phyloP scores from a whole-genome alignment of 1,140 invertebrate genomes.

The Drosophila sp. region DNA sequence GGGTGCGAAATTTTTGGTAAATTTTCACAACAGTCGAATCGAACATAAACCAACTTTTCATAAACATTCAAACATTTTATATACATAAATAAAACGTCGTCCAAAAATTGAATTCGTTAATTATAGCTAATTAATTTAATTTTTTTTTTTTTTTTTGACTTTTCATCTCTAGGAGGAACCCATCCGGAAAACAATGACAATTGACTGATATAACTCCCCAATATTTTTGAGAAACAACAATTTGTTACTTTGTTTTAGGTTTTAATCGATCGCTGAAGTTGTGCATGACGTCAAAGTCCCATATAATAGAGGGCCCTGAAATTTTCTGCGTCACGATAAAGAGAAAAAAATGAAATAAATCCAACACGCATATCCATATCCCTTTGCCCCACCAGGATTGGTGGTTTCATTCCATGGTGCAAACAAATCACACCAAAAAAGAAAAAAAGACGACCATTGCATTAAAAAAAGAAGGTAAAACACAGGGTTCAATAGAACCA shows the following conservation, averaged over 20 bases:
- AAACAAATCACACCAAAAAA: slow-evolving; percentile 53
- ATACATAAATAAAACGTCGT: too few species aligned
- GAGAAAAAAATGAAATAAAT: slow-evolving; percentile 24
- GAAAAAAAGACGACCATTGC: slow-evolving; percentile 43
- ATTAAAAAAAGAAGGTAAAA: slow-evolving; percentile 52
- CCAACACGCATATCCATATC: slow-evolving; percentile 66
- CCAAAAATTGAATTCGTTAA: too few species aligned
- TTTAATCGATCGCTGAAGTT: slow-evolving; percentile 64
- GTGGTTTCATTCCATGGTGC: slow-evolving; percentile 55
- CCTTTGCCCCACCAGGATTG: slow-evolving; percentile 27
- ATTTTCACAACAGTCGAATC: slow-evolving; percentile 14
- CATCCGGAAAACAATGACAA: too few species aligned
- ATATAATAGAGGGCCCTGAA: slow-evolving; percentile 47
- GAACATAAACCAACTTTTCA: slow-evolving; percentile 14
- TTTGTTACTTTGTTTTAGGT: slow-evolving; percentile 41
- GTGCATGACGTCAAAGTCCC: slow-evolving; percentile 49
- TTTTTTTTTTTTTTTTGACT: too few species aligned
- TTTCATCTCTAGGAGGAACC: too few species aligned
- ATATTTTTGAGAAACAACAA: not conserved
- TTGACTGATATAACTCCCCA: too few species aligned
- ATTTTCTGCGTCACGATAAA: slow-evolving; percentile 65
- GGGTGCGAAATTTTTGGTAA: slow-evolving; percentile 14
- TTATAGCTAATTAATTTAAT: too few species aligned
- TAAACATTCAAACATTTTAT: too few species aligned
- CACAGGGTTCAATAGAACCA: slow-evolving; percentile 17